These are phyloP conservation scores for Denticeps clupeoides DNA, from an alignment of 2,797 vertebrate genomes.

Conservation along the genomic window DNA sequence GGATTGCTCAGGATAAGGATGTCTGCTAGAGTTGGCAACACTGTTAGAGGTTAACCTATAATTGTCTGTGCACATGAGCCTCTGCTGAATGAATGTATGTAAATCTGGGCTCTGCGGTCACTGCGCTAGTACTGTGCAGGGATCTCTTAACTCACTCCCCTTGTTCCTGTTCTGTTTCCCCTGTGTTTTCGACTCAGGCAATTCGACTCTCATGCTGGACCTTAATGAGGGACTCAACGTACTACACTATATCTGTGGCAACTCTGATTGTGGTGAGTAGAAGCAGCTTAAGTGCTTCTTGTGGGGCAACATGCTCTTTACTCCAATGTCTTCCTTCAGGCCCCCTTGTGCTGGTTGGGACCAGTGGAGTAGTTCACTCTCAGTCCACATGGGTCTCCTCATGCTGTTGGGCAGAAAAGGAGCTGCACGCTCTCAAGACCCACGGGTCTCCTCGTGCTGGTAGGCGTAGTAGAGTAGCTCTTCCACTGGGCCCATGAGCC, in stretches of 20 bases:
- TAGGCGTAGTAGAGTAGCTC: no score
- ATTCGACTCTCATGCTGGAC: constrained; percentile 82
- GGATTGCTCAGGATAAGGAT: no score
- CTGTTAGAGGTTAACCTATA: no score
- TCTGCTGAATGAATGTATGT: no score
- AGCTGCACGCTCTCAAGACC: constrained; percentile 13
- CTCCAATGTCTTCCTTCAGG: no score
- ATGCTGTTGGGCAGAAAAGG: constrained; percentile 15
- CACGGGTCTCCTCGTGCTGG: no score
- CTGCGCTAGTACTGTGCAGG: no score
- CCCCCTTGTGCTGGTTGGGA: no score
- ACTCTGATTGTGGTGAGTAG: constrained; percentile 81
- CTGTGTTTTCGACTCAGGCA: constrained; percentile 45
- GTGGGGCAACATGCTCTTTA: neutral
- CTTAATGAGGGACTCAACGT: constrained; percentile 80
- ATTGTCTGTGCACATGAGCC: no score
- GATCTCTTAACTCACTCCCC: constrained; percentile 6
- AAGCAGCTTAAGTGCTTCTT: constrained; percentile 15
- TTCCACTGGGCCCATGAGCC: constrained; percentile 11
- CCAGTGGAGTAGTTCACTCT: no score
- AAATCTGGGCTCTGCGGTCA: no score
- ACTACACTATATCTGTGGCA: constrained; percentile 83
- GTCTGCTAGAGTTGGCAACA: no score
- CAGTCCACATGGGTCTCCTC: constrained; percentile 14
- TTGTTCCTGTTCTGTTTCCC: constrained; percentile 6